Evolutionary conservation across 2,888 invertebrate genomes (phyloP), one percentile per base, ranked within the genome.

Genomic region (Erannis defoliaria): DNA sequence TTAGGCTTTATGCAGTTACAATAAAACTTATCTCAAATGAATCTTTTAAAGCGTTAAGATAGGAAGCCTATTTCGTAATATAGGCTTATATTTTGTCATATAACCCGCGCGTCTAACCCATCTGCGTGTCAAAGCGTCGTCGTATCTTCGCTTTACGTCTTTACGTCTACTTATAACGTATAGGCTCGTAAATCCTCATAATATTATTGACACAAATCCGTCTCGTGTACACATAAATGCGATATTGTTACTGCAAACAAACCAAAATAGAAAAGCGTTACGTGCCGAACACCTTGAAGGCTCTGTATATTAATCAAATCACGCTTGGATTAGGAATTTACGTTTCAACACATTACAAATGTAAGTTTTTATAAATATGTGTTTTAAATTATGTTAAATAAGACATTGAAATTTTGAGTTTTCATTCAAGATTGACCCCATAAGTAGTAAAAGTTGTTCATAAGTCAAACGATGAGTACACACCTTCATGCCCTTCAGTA

Each of bases 161-260:
- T 55, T 72, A 70, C 73, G 74, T 76, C 76, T 76, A 78, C 55
- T 50, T 54, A 60, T 57, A 64, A 55, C 43, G 49, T 35, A 79
- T 79, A 76, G 70, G 74, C 62, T 80, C 82, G 76, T 87, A 85
- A 84, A 83, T 79, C 74, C 72, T 72, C 76, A 72, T 79, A 73
- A 75, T 76, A 80, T 82, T 82, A 85, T 84, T 81, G 82, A 79
- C 82, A 80, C 75, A 80, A 82, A 84, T 83, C 79, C 81, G 75
- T 77, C 77, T 80, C 78, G 76, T 60, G 73, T 71, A 76, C 73
- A 73, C 76, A 81, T 84, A 82, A 84, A 85, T 75, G 74, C 78
- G 72, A 78, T 82, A 81, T 82, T 81, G 85, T 78, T 79, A 80
- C 77, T 76, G 75, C 80, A 82, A 85, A 84, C 85, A 84, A 82